Evolutionary conservation across 2,113 vertebrate species (phyloP), one percentile per base, ranked within the genome.

Genomic region (Chaetorhynchus papuensis): DNA sequence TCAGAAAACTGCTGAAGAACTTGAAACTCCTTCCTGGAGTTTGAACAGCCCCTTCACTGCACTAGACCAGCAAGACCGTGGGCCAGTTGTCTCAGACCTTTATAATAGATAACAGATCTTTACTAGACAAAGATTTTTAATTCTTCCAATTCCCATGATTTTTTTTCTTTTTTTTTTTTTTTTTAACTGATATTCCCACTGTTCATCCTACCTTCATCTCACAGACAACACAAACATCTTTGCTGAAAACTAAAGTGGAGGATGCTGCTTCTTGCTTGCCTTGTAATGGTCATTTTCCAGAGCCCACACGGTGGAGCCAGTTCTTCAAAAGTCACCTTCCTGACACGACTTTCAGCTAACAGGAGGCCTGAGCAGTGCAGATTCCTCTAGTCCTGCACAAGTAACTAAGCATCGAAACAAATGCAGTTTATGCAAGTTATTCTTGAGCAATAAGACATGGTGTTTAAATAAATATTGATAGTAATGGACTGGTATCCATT

Each of bases 281-380:
- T 59, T 41, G 27, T 3, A 33, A 39, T 53, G 71, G 63, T 88
- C 35, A 37, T 65, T 91, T 69, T 69, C 19, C 28, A 22, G 3
- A 69, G 52, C 17, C 94, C 96, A 96, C 92, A 63, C 1, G 92
- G 90, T 94, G 96, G 96, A 95, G 96, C 96, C 93, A 89, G 77
- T 45, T 89, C 76, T 84, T 92, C 90, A 83, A 1, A 60, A 56
- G 57, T 31, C 47, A 30, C 22, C 5, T 24, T 78, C 35, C 60
- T 54, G 31, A 39, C 24, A 19, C 13, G 17, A 23, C 22, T 86
- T 39, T 3, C 44, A 33, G 65, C 15, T 11, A 44, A 26, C 26
- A 68, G 39, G 47, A 45, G 31, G 26, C 41, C 42, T 15, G 17
- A 35, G 53, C 30, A 7, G 7, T 2, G 45, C 22, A 49, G 41